Conservation (phyloP, 2,888 invertebrate species). For the Aplocera efformata region DNA sequence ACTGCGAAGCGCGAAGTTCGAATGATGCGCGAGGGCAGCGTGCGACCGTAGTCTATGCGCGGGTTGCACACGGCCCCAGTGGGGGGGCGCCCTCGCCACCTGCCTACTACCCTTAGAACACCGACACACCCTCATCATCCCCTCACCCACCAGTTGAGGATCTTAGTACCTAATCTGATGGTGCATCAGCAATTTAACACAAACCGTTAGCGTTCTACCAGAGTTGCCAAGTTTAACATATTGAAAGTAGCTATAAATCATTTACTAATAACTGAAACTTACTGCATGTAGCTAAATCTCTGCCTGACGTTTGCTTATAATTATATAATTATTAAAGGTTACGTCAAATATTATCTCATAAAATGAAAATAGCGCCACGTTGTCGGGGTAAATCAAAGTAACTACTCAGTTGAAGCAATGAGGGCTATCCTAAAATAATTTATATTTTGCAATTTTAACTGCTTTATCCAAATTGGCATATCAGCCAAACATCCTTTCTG, state of each 20-base stretch:
- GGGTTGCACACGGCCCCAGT: conserved; percentile 79
- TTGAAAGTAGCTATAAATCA: conserved; percentile 23
- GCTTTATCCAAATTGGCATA: too few species aligned
- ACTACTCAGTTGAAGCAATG: too few species aligned
- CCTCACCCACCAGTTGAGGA: conserved; percentile 19
- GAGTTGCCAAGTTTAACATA: conserved; percentile 29
- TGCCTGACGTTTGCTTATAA: too few species aligned
- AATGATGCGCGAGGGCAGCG: conserved; percentile 74
- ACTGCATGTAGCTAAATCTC: background rate
- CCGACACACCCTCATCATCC: conserved; percentile 21
- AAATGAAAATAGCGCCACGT: too few species aligned
- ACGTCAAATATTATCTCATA: too few species aligned
- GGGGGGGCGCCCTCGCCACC: conserved; percentile 55
- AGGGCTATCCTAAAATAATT: too few species aligned
- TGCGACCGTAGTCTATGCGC: conserved; percentile 75
- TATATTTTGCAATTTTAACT: too few species aligned
- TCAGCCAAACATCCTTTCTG: too few species aligned
- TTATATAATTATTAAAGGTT: too few species aligned
- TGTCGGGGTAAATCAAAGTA: too few species aligned
- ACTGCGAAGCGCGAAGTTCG: conserved; percentile 79
- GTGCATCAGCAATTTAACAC: conserved; percentile 11
- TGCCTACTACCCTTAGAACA: conserved; percentile 37
- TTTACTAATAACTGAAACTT: conserved; percentile 12
- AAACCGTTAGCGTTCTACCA: conserved; percentile 22
- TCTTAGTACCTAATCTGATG: conserved; percentile 8